These are phyloP conservation scores for Leptura quadrifasciata DNA, from an alignment of 2,888 invertebrate species.

Conservation along the genomic window DNA sequence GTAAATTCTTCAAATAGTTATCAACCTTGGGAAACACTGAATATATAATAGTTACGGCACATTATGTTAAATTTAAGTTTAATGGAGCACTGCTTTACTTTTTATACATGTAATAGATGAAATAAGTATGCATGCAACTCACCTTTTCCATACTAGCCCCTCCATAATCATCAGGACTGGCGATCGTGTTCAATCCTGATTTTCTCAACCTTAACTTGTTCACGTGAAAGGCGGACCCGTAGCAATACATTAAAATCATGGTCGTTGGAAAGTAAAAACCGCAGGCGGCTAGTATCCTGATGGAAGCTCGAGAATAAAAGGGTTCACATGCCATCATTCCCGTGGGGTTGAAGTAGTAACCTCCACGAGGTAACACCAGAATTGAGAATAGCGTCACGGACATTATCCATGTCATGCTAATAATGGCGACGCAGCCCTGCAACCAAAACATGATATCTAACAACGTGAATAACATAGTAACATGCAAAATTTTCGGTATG, in stretches of 20 bases:
- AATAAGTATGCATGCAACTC: slow-evolving; percentile 50
- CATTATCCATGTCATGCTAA: slow-evolving; percentile 90
- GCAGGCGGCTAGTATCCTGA: slow-evolving; percentile 88
- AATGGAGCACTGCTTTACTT: no score
- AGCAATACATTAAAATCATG: slow-evolving; percentile 94
- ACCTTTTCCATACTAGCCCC: slow-evolving; percentile 76
- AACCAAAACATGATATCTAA: slow-evolving; percentile 64
- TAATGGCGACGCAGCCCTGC: slow-evolving; percentile 90
- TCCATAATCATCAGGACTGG: slow-evolving; percentile 72
- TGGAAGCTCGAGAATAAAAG: slow-evolving; percentile 84
- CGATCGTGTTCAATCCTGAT: slow-evolving; percentile 68
- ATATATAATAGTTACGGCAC: no score
- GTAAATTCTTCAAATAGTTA: no score
- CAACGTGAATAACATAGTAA: slow-evolving; percentile 10
- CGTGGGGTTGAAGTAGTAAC: slow-evolving; percentile 91
- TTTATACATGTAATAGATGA: neutral
- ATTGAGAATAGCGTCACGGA: slow-evolving; percentile 89
- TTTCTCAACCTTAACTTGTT: slow-evolving; percentile 85
- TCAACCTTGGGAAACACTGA: no score
- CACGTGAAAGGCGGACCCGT: slow-evolving; percentile 92
- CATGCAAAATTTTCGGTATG: slow-evolving; percentile 7
- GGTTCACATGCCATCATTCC: slow-evolving; percentile 92
- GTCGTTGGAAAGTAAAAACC: slow-evolving; percentile 93
- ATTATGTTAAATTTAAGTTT: no score
- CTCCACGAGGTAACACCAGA: slow-evolving; percentile 88